Evolutionary conservation across 1,140 invertebrate species (phyloP), one percentile per base, ranked within the genome.

Genomic region (Myzus persicae): DNA sequence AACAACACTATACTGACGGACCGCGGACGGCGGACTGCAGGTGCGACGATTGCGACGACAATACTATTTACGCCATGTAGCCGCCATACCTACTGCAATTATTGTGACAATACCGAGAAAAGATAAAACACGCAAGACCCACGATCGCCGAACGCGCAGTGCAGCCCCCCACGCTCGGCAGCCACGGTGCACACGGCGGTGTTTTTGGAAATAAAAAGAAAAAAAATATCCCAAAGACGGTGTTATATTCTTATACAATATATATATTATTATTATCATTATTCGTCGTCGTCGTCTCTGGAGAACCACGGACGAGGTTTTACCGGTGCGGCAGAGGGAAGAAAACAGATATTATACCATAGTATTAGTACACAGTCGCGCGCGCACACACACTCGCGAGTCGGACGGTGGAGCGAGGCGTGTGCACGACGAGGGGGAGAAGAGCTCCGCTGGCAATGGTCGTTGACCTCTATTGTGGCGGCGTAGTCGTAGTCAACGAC

Each of bases 361-460:
- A 18, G 26, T 42, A 42, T 31, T 31, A 59, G 38, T 54, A 31
- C 48, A 44, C 31, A 5, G 82, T 42, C 42, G 11, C 85, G 84
- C 51, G 54, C 26, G 0, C 54, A 22, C 26, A 46, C 40, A 87
- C 44, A 46, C 44, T 44, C 42, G 42, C 44, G 44, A 40, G 36
- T 89, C 36, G 87, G 88, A 26, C 88, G 88, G 36, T 11, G 46
- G n/a, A n/a, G 85, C 59, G 26, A 14, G 46, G 87, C 36, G 42
- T 67, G 89, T 44, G 89, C 89, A 31, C 31, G 26, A 90, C 89
- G 89, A 90, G 89, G 89, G 89, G 89, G 89, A 90, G 26, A 90
- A 44, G 38, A 90, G 26, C 51, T 42, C 89, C 89, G 89, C 38
- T 40, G 51, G 89, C 89, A 67, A 90, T 90, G 89, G 89, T 90